Evolutionary conservation across 2,888 invertebrate genomes (phyloP).

Genomic region (Agriopis leucophaearia): DNA sequence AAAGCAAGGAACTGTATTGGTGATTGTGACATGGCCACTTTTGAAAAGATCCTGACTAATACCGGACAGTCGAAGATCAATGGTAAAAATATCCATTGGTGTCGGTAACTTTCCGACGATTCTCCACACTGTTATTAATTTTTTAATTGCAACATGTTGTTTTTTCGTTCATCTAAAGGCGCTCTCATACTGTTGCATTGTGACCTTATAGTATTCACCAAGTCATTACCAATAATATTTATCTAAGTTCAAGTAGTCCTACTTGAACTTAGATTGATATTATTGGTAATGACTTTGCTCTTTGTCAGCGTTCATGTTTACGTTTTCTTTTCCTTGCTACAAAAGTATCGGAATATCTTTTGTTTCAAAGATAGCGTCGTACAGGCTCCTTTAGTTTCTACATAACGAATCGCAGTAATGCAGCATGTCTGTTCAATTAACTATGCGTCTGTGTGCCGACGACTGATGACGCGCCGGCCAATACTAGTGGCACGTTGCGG

Average conservation of each 20-base stretch:
- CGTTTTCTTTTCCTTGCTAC: neutral
- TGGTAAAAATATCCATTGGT: neutral
- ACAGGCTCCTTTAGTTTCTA: constrained; percentile 21
- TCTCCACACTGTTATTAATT: constrained; percentile 17
- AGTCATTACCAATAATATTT: neutral
- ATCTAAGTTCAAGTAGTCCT: neutral
- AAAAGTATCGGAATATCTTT: neutral
- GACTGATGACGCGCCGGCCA: constrained; percentile 67
- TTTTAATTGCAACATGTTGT: constrained; percentile 24
- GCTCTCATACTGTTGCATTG: neutral
- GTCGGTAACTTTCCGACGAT: constrained; percentile 22
- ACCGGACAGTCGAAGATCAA: neutral
- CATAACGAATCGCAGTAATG: constrained; percentile 39
- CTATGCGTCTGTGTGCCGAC: constrained; percentile 46
- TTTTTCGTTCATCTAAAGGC: constrained; percentile 15
- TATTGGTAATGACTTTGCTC: no score
- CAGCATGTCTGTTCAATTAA: constrained; percentile 52
- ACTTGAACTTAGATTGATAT: no score
- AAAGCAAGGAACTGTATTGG: neutral
- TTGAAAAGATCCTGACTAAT: neutral
- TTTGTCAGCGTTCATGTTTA: neutral
- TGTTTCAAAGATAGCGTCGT: constrained; percentile 1
- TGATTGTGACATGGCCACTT: neutral
- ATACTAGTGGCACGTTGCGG: constrained; percentile 70
- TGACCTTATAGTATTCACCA: neutral